phyloP scores from a whole-genome alignment of 23 tunicate species.

The Trididemnum nubilum region DNA sequence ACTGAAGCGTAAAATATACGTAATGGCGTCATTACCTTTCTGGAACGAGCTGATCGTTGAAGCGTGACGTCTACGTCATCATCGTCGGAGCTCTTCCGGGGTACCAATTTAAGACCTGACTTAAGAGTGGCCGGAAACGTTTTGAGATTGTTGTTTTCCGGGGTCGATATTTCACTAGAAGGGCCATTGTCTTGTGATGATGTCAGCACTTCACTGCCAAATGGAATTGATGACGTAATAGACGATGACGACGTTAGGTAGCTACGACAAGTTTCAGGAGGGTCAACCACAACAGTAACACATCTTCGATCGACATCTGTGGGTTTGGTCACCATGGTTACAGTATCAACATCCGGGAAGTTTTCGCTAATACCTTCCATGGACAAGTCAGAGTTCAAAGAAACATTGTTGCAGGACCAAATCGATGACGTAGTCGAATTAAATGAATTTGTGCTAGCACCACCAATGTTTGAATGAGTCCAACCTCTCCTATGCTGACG shows the following conservation, averaged over 20 bases:
- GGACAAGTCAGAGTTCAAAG: background rate
- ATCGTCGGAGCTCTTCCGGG: conserved; percentile 40
- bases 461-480: conserved; percentile 1
- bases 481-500: conserved; percentile 19
- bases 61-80: conserved; percentile 6
- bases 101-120: background rate
- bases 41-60: background rate
- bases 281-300: background rate
- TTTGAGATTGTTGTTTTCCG: conserved; percentile 9
- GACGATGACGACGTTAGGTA: conserved; percentile 42
- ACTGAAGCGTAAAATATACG: too few species aligned
- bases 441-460: background rate
- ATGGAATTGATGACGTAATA: conserved; percentile 6
- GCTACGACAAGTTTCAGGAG: background rate
- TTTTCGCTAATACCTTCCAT: background rate
- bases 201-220: conserved; percentile 10
- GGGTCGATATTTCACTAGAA: conserved; percentile 21
- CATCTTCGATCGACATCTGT: background rate
- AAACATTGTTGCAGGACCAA: conserved; percentile 18
- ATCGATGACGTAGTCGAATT: conserved; percentile 14
- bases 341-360: background rate
- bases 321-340: background rate
- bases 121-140: background rate
- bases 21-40: too few species aligned
- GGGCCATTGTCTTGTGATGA: conserved; percentile 42